Evolutionary conservation across 2,113 vertebrate species (phyloP), one percentile per base, ranked within the genome.

Genomic region (Redunca redunca): DNA sequence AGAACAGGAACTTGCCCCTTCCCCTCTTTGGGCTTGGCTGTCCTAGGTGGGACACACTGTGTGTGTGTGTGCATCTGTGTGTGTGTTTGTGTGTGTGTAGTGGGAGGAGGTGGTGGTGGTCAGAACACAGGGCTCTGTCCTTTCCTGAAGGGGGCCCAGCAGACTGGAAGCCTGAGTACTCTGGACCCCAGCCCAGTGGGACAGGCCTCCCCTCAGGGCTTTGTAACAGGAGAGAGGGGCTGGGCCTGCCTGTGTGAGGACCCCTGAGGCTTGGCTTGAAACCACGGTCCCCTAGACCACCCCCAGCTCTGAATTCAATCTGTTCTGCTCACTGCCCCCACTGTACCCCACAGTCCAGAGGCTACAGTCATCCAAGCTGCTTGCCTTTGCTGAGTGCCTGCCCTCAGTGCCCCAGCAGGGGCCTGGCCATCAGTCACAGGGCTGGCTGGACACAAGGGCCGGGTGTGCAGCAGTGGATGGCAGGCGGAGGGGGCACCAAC

Each of bases 381-480:
- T 88, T 94, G 96, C 78, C 78, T 95, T 89, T 97, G 77, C 88
- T 94, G 92, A 93, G 55, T 83, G 82, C 86, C 91, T 83, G 71
- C 78, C 89, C 89, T 97, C 50, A n/a, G 57, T 91, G 83, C 36
- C 93, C 89, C 93, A 91, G 86, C 26, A 13, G 97, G 86, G 71
- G 71, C 71, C 71, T 95, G 96, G 96, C 83, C 62, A 97, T 97
- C 93, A 96, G 97, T 97, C 96, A 95, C 82, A 93, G 83, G 67
- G 88, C 85, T 97, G 94, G n/a, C 95, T 97, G 86, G 92, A 95
- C 83, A 92, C 7, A 15, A 94, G 77, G 53, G 43, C 58, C 46
- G n/a, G 81, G 55, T 94, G 82, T 92, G 81, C 53, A 30, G 84
- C 53, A 55, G 90, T 5, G 36, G 50, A 78, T 13, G 57, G 81